A percentile compares a stretch with the other conserved stretches of the same genome.
phyloP scores from a whole-genome alignment of 2,797 vertebrate genomes.

The Eremophila alpestris region DNA sequence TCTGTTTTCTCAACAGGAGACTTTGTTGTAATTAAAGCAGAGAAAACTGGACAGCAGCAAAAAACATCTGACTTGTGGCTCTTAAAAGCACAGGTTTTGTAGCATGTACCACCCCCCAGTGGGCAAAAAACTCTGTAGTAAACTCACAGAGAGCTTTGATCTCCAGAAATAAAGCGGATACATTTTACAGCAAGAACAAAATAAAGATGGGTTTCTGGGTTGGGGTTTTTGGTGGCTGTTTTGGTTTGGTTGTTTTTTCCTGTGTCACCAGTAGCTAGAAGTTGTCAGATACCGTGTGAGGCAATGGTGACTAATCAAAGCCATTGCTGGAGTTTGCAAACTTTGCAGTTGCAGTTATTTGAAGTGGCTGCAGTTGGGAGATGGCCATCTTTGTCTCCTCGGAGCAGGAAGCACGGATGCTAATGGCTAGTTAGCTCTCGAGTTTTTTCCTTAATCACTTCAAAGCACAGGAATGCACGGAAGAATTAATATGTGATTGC shows the following conservation, averaged over 20 bases:
- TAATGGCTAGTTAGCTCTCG: not conserved
- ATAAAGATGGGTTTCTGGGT: not conserved
- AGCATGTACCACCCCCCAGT: slow-evolving; percentile 97
- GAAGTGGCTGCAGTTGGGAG: slow-evolving; percentile 22
- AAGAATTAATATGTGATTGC: slow-evolving; percentile 20
- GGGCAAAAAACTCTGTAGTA: slow-evolving; percentile 92
- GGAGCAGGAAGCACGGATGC: not conserved
- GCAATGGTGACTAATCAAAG: not conserved
- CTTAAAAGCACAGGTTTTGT: slow-evolving; percentile 79
- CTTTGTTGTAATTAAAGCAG: slow-evolving; percentile 85
- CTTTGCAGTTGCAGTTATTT: slow-evolving; percentile 2
- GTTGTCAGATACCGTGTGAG: not conserved
- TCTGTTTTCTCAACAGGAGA: slow-evolving; percentile 79
- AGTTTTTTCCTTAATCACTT: slow-evolving; percentile 14
- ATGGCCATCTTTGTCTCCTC: slow-evolving; percentile 51
- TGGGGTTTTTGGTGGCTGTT: not conserved
- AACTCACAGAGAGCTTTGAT: slow-evolving; percentile 78
- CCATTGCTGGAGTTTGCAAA: slow-evolving; percentile 46
- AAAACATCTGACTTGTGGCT: slow-evolving; percentile 75
- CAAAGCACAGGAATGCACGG: not conserved
- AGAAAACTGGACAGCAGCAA: slow-evolving; percentile 78
- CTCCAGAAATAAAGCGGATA: not conserved
- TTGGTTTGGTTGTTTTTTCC: not conserved
- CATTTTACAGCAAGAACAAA: not conserved
- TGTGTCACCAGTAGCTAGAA: not conserved